Percentiles rank a stretch among this genome's conserved stretches.
phyloP scores from a whole-genome alignment of 2,888 invertebrate genomes.

The Proisotoma minuta region DNA sequence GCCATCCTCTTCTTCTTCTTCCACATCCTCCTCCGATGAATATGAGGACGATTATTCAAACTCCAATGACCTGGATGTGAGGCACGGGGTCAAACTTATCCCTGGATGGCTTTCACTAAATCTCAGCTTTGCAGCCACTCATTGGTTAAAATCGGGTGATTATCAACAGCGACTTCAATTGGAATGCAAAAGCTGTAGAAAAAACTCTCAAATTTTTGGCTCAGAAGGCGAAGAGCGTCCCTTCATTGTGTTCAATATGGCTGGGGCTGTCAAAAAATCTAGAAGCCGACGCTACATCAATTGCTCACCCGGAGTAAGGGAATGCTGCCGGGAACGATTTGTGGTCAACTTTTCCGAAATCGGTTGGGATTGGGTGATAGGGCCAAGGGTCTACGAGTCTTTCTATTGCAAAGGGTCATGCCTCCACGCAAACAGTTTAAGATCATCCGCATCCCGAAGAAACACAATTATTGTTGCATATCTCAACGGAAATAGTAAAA shows the following conservation, averaged over 20 bases:
- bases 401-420: slow-evolving; percentile 83
- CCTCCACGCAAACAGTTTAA: slow-evolving; percentile 65
- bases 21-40: not conserved
- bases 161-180: slow-evolving; percentile 66
- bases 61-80: not conserved
- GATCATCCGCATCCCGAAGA: slow-evolving; percentile 63
- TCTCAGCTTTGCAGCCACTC: slow-evolving; percentile 67
- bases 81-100: too few relatives aligned
- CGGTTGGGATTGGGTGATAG: slow-evolving; percentile 84
- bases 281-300: slow-evolving; percentile 62
- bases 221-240: slow-evolving; percentile 54
- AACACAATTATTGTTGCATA: slow-evolving; percentile 63
- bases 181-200: slow-evolving; percentile 72
- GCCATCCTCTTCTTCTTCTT: not conserved
- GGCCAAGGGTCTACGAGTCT: slow-evolving; percentile 76
- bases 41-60: not conserved
- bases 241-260: slow-evolving; percentile 69
- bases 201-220: too few relatives aligned
- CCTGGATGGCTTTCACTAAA: slow-evolving; percentile 74
- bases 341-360: slow-evolving; percentile 78
- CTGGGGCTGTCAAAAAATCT: slow-evolving; percentile 53
- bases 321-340: slow-evolving; percentile 76
- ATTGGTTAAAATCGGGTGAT: slow-evolving; percentile 62
- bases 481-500: slow-evolving; percentile 27
- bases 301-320: slow-evolving; percentile 65